Percentiles rank a stretch among this genome's conserved stretches.
Conservation (phyloP, 2,113 vertebrate species). For the Xenopus laevis region DNA sequence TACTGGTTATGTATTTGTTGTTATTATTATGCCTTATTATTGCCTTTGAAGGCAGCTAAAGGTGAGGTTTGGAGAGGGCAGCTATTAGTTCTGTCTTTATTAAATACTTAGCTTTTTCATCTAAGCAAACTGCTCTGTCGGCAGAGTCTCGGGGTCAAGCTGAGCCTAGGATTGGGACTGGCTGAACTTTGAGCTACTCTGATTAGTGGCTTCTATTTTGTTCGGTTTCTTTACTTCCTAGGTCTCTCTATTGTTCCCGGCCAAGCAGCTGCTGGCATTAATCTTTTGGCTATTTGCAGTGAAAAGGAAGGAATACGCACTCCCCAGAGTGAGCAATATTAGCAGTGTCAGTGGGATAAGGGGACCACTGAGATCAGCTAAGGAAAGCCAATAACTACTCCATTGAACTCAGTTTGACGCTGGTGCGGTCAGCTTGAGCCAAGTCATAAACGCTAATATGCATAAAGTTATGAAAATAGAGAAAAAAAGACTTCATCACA, state of each 20-base stretch:
- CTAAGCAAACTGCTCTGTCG: constrained; percentile 30
- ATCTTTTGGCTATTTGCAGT: constrained; percentile 67
- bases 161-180: constrained; percentile 52
- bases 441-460: constrained; percentile 20
- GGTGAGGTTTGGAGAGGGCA: constrained; percentile 59
- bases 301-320: constrained; percentile 58
- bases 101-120: constrained; percentile 17
- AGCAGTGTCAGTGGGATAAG: constrained; percentile 42
- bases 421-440: constrained; percentile 41
- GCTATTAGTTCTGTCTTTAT: constrained; percentile 56
- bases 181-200: constrained; percentile 58
- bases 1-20: no score
- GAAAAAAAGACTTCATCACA: constrained; percentile 20
- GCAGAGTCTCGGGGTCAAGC: constrained; percentile 52
- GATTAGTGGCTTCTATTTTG: constrained; percentile 46
- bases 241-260: constrained; percentile 67
- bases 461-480: constrained; percentile 40
- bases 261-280: constrained; percentile 65
- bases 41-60: neutral
- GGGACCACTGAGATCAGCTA: constrained; percentile 41
- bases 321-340: constrained; percentile 50
- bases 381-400: constrained; percentile 39
- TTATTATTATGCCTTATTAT: no score
- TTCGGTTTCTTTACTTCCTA: constrained; percentile 64
- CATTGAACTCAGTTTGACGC: constrained; percentile 54